Evolutionary conservation across 64 coral and sea anemone species (phyloP).

Genomic region (Porites lutea): DNA sequence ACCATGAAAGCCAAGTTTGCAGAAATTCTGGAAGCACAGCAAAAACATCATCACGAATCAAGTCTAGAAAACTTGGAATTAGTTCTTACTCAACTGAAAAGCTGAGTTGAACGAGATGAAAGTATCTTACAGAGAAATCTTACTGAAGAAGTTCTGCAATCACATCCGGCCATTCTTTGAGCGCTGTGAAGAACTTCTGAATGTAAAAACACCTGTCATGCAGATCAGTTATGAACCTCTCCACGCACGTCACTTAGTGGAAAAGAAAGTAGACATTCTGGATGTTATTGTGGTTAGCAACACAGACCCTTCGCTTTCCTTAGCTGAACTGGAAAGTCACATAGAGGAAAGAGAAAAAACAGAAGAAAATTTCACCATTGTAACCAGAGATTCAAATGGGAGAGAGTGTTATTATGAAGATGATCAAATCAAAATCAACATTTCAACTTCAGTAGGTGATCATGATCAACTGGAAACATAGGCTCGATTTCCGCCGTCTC

Average conservation of each 20-base stretch:
- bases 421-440: neutral
- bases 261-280: neutral
- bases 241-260: neutral
- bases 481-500: too few relatives aligned
- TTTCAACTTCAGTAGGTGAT: neutral
- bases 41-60: too few relatives aligned
- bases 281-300: neutral
- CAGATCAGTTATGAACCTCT: neutral
- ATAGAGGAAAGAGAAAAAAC: neutral
- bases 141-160: neutral
- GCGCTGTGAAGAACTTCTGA: conserved; percentile 1
- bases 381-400: neutral
- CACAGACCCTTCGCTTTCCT: neutral
- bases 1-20: too few relatives aligned
- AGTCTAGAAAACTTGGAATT: too few relatives aligned
- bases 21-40: too few relatives aligned
- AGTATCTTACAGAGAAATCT: neutral
- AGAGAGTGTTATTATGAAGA: neutral
- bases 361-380: neutral
- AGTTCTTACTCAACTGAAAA: neutral
- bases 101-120: neutral
- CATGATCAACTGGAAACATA: neutral
- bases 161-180: neutral
- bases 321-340: neutral
- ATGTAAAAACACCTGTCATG: neutral